A percentile compares a stretch with the other conserved stretches of the same genome.
phyloP scores from a whole-genome alignment of 1,140 invertebrate genomes.

The Lepidurus arcticus region DNA sequence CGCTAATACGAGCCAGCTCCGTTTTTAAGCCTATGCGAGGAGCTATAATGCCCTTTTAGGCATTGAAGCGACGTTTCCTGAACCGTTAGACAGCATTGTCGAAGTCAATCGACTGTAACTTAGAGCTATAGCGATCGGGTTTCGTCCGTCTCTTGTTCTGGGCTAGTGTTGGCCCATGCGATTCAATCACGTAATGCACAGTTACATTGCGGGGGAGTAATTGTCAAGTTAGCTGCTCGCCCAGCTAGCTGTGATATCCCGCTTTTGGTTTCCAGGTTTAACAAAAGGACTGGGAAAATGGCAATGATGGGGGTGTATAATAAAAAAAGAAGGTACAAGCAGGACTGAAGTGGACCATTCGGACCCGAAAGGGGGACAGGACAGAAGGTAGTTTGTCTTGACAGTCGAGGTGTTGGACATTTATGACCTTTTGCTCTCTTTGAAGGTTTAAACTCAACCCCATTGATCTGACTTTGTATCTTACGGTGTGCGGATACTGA shows the following conservation, averaged over 20 bases:
- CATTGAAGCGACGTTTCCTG: no score
- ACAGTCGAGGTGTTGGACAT: conserved; percentile 16
- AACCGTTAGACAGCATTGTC: not conserved
- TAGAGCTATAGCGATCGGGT: not conserved
- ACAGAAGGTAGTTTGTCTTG: conserved; percentile 5
- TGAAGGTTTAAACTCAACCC: not conserved
- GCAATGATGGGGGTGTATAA: conserved; percentile 10
- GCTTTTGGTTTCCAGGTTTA: not conserved
- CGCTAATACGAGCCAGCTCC: not conserved
- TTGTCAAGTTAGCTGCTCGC: conserved; percentile 21
- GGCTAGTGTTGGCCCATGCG: not conserved
- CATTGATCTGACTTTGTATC: not conserved
- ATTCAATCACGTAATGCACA: conserved; percentile 12
- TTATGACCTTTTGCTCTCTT: conserved; percentile 10
- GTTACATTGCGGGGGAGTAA: not conserved
- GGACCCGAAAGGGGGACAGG: not conserved
- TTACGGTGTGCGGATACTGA: not conserved
- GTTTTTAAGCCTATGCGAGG: no score
- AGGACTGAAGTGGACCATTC: not conserved
- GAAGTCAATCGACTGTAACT: conserved; percentile 10
- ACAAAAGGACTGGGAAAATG: conserved; percentile 12
- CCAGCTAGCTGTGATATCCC: not conserved
- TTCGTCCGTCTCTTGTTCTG: not conserved
- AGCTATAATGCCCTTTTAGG: no score
- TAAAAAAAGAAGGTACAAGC: not conserved